Percentiles rank a stretch among this genome's conserved stretches.
phyloP scores from a whole-genome alignment of 2,888 invertebrate genomes.

The Ormyrus pomaceus region DNA sequence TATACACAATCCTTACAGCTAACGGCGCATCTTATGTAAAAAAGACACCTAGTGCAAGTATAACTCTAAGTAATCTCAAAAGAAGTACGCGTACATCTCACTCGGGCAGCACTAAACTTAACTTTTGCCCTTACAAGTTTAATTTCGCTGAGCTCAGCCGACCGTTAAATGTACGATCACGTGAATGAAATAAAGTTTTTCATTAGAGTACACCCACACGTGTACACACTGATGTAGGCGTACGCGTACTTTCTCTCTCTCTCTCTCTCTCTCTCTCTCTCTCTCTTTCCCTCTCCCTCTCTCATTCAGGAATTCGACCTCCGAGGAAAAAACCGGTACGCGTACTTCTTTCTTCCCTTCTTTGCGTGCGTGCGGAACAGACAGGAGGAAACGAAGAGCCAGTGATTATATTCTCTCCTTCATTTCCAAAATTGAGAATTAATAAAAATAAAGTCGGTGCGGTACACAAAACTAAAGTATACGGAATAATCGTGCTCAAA shows the following conservation, averaged over 20 bases:
- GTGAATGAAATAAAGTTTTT: not conserved
- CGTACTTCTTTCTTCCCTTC: slow-evolving; percentile 60
- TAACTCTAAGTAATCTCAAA: not conserved
- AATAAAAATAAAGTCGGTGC: not conserved
- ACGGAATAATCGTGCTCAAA: too few species aligned
- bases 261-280: too few species aligned
- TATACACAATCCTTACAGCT: too few species aligned
- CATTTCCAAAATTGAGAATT: not conserved
- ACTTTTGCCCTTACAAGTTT: not conserved
- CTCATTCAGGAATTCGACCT: slow-evolving; percentile 59
- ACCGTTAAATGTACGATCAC: too few species aligned
- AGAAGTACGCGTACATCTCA: slow-evolving; percentile 50
- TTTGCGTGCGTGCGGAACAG: not conserved
- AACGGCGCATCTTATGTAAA: too few species aligned
- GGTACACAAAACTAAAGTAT: too few species aligned
- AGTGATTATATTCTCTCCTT: too few species aligned
- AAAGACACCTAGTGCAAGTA: too few species aligned
- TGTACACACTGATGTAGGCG: not conserved
- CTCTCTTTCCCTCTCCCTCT: too few species aligned
- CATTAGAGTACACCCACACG: not conserved
- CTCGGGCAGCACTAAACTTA: too few species aligned
- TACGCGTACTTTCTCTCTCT: slow-evolving; percentile 26
- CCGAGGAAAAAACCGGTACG: slow-evolving; percentile 61
- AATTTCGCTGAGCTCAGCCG: not conserved
- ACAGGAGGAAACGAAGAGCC: too few species aligned